phyloP scores from a whole-genome alignment of 1,140 invertebrate genomes.

The Apis laboriosa region DNA sequence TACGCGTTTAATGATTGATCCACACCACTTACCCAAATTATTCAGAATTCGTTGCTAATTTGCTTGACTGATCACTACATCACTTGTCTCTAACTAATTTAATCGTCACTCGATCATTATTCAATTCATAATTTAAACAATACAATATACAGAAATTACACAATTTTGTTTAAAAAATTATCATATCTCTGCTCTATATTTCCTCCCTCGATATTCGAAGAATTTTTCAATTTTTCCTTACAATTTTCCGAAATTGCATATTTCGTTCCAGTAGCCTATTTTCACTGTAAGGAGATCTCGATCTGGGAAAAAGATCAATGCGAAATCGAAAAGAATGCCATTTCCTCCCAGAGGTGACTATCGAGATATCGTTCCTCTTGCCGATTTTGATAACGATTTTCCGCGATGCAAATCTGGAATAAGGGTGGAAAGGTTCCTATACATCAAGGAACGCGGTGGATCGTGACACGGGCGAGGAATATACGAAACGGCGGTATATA shows the following conservation, averaged over 20 bases:
- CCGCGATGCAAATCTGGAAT: conserved; percentile 29
- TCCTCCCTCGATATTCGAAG: not conserved
- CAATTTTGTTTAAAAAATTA: too few relatives aligned
- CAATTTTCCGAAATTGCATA: not conserved
- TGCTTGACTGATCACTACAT: too few relatives aligned
- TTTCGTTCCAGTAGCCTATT: not conserved
- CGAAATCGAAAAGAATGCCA: not conserved
- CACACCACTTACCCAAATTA: too few relatives aligned
- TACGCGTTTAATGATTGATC: too few relatives aligned
- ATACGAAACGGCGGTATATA: conserved; percentile 38
- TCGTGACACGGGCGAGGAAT: not conserved
- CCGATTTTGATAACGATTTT: conserved; percentile 1
- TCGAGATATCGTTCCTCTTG: not conserved
- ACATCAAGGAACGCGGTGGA: conserved; percentile 17
- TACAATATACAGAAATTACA: too few relatives aligned
- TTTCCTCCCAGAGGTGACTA: not conserved
- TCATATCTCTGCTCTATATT: too few relatives aligned
- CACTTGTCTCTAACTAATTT: too few relatives aligned
- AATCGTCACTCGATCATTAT: too few relatives aligned
- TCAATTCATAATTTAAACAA: too few relatives aligned
- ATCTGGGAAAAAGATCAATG: not conserved
- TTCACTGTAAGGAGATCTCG: not conserved
- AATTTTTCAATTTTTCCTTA: not conserved
- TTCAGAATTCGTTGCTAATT: too few relatives aligned
- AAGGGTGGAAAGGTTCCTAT: conserved; percentile 15